These are phyloP conservation scores for Mantis religiosa DNA, from an alignment of 2,888 invertebrate genomes.

Conservation along the genomic window DNA sequence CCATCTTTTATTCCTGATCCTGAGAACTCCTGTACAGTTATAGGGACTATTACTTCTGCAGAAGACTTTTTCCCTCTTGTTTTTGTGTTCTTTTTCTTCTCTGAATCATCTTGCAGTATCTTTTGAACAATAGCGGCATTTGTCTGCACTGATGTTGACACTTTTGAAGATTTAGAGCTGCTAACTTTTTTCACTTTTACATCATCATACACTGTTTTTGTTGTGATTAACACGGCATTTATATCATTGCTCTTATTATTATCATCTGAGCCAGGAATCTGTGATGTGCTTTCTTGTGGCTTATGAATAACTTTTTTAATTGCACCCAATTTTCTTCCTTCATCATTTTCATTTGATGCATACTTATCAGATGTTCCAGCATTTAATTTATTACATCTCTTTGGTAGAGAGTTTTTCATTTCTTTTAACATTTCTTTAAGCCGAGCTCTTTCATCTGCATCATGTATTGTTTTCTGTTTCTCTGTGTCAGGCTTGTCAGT, in stretches of 20 bases:
- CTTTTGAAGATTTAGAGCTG: slow-evolving; percentile 47
- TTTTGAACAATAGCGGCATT: slow-evolving; percentile 47
- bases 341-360: neutral
- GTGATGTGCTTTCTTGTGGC: slow-evolving; percentile 8
- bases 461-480: slow-evolving; percentile 1
- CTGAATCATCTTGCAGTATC: slow-evolving; percentile 35
- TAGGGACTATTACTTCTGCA: slow-evolving; percentile 30
- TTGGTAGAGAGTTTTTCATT: slow-evolving; percentile 71
- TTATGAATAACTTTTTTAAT: slow-evolving; percentile 22
- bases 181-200: slow-evolving; percentile 43
- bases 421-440: slow-evolving; percentile 69
- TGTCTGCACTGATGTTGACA: slow-evolving; percentile 57
- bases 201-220: slow-evolving; percentile 46
- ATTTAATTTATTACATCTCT: slow-evolving; percentile 41
- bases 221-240: slow-evolving; percentile 42
- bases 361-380: neutral
- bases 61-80: slow-evolving; percentile 15
- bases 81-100: neutral
- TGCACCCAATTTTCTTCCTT: slow-evolving; percentile 23
- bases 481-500: slow-evolving; percentile 13
- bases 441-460: slow-evolving; percentile 36
- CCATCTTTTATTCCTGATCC: slow-evolving; percentile 33
- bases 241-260: slow-evolving; percentile 37
- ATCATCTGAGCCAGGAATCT: neutral
- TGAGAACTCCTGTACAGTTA: slow-evolving; percentile 36